Evolutionary conservation across 2,113 vertebrate genomes (phyloP), one percentile per base, ranked within the genome.

Genomic region (Apodemus speciosus): DNA sequence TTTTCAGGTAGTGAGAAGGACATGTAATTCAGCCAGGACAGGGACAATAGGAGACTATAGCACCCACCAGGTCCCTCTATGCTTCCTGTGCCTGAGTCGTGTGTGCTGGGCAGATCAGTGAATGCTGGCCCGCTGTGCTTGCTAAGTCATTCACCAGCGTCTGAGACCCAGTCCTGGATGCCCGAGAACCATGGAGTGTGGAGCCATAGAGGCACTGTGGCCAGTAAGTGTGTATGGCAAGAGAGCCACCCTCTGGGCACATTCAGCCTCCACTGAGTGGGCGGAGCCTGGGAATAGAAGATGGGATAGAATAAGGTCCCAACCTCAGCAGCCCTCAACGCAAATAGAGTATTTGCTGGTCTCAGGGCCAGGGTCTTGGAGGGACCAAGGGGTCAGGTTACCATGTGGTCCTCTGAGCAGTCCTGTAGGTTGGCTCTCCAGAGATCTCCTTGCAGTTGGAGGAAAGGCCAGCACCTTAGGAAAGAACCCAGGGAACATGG

Each of bases 121-220:
- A 3, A 15, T 16, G 1, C 27, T 32, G 81, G 2, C 18, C 40
- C 0, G 0, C 32, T 23, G n/a, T 1, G 8, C 60, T 68, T n/a
- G 14, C 35, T 21, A 4, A 0, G 35, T 58, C 9, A 1, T 6
- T 32, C 66, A 16, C 5, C 35, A 43, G 10, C 66, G 46, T 1
- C 14, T 0, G 35, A 49, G 18, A 21, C 3, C 49, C 6, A 3
- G 30, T 0, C 8, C 71, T 16, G 18, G 0, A 9, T 1, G 5
- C 53, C 2, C 0, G 32, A 25, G 15, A 46, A 51, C 40, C 71
- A 2, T 1, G 62, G 21, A 56, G 46, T 32, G 13, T 0, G 9
- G 53, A 60, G 38, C 7, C 0, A 0, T 1, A 1, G 0, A 7
- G 51, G n/a, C 0, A 0, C 83, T 4, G 38, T 9, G 8, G 0